Percentiles rank a stretch among this genome's conserved stretches.
These are phyloP conservation scores for Drosophila paramelanica DNA, from an alignment of 2,888 invertebrate species.

Conservation along the genomic window DNA sequence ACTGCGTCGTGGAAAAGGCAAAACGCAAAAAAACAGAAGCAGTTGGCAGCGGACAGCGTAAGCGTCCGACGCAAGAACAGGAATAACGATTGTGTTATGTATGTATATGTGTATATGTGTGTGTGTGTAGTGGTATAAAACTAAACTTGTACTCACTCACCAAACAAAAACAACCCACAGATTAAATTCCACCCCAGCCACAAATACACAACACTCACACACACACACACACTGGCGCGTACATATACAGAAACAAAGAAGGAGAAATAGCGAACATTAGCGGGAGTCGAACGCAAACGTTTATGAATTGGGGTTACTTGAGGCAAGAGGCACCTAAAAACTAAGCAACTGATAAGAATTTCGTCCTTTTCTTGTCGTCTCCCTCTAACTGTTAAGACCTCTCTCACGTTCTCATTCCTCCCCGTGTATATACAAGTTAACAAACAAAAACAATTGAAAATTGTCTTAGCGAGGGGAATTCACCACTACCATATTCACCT, in stretches of 20 bases:
- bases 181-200: conserved; percentile 57
- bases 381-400: conserved; percentile 8
- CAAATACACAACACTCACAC: conserved; percentile 17
- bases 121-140: conserved; percentile 38
- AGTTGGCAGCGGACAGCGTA: conserved; percentile 25
- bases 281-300: conserved; percentile 26
- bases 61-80: conserved; percentile 49
- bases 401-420: not conserved
- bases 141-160: conserved; percentile 53
- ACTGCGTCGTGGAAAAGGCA: conserved; percentile 20
- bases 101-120: conserved; percentile 11
- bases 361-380: conserved; percentile 26
- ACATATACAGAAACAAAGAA: conserved; percentile 18
- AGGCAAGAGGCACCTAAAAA: conserved; percentile 44
- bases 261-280: conserved; percentile 51
- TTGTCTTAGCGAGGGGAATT: conserved; percentile 24
- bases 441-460: conserved; percentile 18
- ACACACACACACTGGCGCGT: conserved; percentile 12
- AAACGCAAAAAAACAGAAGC: conserved; percentile 30
- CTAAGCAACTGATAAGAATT: conserved; percentile 51
- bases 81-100: conserved; percentile 20
- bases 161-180: conserved; percentile 33
- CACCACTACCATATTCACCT: not conserved
- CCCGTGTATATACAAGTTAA: not conserved
- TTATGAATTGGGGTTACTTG: conserved; percentile 65